Evolutionary conservation across 2,888 invertebrate species (phyloP), one percentile per base, ranked within the genome.

Genomic region (Idaea straminata): DNA sequence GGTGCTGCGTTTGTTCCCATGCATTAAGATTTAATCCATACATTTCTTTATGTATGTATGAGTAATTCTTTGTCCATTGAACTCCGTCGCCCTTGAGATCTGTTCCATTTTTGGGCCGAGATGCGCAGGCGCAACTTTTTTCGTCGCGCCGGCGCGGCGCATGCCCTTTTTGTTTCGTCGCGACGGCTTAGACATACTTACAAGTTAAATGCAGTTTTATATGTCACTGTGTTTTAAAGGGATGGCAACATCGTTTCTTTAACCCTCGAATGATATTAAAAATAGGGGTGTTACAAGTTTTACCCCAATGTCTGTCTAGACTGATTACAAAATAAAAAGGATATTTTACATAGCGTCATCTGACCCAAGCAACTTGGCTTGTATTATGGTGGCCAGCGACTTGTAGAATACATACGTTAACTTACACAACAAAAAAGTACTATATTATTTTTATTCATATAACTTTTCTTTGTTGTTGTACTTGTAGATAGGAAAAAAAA

Each of bases 81-180:
- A 75, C 82, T 70, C 75, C 73, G 69, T 58, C 69, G 83, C 79
- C 83, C 83, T 83, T 82, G 83, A 80, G 73, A 65, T 73, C 64
- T 13, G 77, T 72, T 80, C 81, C 81, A 77, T 70, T 82, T 81
- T 79, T 76, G 76, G 78, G 77, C 72, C 72, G 70, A 61, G 68
- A 67, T 38, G 47, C 47, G 47, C 47, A 47, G 47, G 13, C 47
- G 5, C 47, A 47, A 47, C 47, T 47, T 47, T 47, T 47, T 47
- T 59, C 61, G 61, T 61, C 72, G 79, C 79, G 80, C 77, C 72
- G 72, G 78, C 82, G 78, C 73, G 75, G 73, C 76, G 75, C 73
- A 71, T 73, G 73, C 68, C 77, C 72, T 80, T 81, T 80, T 79
- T 73, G 68, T 70, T 71, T 71, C 67, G 71, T 69, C 70, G 69